A percentile compares a stretch with the other conserved stretches of the same genome.
phyloP scores from a whole-genome alignment of 2,888 invertebrate species.

The Pandemis corylana region DNA sequence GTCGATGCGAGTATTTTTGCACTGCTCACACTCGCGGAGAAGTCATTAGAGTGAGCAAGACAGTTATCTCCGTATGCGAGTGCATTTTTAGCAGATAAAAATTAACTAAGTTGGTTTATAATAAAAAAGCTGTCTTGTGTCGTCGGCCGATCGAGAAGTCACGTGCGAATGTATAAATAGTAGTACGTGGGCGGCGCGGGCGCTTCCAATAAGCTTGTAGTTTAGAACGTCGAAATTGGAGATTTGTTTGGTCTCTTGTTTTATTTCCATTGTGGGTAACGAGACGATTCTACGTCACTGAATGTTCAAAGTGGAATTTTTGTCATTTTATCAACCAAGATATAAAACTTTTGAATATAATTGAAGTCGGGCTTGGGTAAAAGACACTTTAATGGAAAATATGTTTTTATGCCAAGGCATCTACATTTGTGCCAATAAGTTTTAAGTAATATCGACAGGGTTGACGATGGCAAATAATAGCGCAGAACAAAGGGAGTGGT shows the following conservation, averaged over 20 bases:
- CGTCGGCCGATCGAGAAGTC: slow-evolving; percentile 26
- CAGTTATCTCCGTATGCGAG: neutral
- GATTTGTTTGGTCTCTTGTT: neutral
- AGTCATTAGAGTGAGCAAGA: slow-evolving; percentile 15
- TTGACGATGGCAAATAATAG: neutral
- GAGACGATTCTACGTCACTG: neutral
- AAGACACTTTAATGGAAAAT: neutral
- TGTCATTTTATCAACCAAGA: neutral
- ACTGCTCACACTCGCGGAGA: slow-evolving; percentile 7
- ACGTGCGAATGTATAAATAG: slow-evolving; percentile 35
- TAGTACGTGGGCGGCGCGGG: slow-evolving; percentile 15
- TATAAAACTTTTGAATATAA: neutral
- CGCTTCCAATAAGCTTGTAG: slow-evolving; percentile 11
- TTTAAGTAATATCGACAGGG: neutral
- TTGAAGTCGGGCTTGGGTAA: neutral
- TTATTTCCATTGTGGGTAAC: slow-evolving; percentile 1
- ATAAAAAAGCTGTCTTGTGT: slow-evolving; percentile 28
- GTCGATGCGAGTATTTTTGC: slow-evolving; percentile 30
- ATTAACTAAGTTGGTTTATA: slow-evolving; percentile 24
- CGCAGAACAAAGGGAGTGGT: neutral
- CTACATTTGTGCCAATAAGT: neutral
- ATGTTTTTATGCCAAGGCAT: neutral
- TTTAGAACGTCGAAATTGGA: slow-evolving; percentile 11
- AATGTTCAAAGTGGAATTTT: neutral
- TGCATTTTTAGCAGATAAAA: slow-evolving; percentile 17